A percentile compares a stretch with the other conserved stretches of the same genome.
These are phyloP conservation scores for Probaryconus sp. DNA, from an alignment of 1,140 invertebrate genomes.

Conservation along the genomic window DNA sequence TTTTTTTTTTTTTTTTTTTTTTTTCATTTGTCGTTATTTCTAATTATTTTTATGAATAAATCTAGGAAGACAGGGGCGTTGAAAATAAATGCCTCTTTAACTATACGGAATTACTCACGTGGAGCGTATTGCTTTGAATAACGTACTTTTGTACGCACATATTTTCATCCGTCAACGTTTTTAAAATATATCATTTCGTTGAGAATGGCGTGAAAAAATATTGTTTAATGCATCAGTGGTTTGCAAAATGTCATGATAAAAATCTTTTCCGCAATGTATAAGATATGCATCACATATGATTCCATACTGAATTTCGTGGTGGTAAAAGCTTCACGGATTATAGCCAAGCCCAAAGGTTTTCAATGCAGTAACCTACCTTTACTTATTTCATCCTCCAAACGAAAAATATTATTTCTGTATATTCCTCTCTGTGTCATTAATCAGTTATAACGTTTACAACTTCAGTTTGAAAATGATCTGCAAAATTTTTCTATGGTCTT, in stretches of 20 bases:
- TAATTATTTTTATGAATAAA: too few species aligned
- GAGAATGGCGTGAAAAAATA: constrained; percentile 53
- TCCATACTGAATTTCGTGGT: constrained; percentile 23
- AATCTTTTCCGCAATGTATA: constrained; percentile 49
- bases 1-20: too few species aligned
- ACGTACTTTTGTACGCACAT: constrained; percentile 37
- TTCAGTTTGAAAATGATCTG: too few species aligned
- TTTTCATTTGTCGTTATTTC: too few species aligned
- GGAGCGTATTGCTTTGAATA: constrained; percentile 28
- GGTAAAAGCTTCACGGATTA: constrained; percentile 40
- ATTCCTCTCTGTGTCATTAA: too few species aligned
- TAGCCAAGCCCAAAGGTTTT: constrained; percentile 36
- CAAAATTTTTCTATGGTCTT: too few species aligned
- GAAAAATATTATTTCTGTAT: constrained; percentile 23
- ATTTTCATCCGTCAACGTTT: constrained; percentile 49
- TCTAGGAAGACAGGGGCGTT: too few species aligned
- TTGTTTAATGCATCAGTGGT: constrained; percentile 51
- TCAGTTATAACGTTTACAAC: too few species aligned
- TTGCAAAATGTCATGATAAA: constrained; percentile 45
- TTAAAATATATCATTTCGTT: constrained; percentile 46
- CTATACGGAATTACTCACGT: too few species aligned
- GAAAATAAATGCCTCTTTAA: too few species aligned
- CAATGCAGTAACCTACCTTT: too few species aligned
- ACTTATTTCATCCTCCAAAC: too few species aligned
- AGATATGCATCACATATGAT: constrained; percentile 50